Percentiles rank a stretch among this genome's conserved stretches.
Evolutionary conservation across 2,113 vertebrate genomes (phyloP).

Genomic region (Platysternon megacephalum): DNA sequence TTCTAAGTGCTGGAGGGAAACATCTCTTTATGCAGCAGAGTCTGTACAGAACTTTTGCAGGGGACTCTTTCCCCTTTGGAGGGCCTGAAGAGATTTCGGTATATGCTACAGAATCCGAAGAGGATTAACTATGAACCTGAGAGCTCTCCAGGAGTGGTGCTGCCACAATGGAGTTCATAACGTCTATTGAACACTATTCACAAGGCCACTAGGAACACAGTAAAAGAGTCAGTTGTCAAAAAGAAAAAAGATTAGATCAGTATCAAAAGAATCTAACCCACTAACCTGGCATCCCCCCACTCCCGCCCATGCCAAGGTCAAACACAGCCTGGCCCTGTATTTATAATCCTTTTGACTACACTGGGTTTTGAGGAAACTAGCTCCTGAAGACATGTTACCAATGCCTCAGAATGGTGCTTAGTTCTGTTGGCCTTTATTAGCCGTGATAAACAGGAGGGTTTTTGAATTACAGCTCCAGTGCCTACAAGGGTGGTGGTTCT

Average conservation of each 20-base stretch:
- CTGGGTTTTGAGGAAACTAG: neutral
- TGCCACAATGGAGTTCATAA: neutral
- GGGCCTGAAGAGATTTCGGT: neutral
- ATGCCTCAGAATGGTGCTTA: neutral
- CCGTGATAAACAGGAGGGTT: neutral
- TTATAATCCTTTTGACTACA: neutral
- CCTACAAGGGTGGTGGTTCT: neutral
- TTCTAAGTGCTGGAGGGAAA: neutral
- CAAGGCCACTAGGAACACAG: neutral
- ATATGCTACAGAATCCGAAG: neutral
- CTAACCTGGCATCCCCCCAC: neutral
- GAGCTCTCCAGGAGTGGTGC: neutral
- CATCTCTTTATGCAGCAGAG: neutral
- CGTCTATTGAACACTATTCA: neutral
- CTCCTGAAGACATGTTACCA: neutral
- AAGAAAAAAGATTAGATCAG: neutral
- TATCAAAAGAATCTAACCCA: neutral
- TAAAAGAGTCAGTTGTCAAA: neutral
- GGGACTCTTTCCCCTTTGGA: neutral
- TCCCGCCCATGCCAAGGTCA: neutral
- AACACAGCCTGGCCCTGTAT: neutral
- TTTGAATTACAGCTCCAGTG: neutral
- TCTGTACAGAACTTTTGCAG: neutral
- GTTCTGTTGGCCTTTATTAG: neutral
- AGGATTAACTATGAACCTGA: constrained; percentile 4